Percentiles rank a stretch among this genome's conserved stretches.
These are phyloP conservation scores for Otocyon megalotis DNA, from an alignment of 2,113 vertebrate genomes.

Conservation along the genomic window DNA sequence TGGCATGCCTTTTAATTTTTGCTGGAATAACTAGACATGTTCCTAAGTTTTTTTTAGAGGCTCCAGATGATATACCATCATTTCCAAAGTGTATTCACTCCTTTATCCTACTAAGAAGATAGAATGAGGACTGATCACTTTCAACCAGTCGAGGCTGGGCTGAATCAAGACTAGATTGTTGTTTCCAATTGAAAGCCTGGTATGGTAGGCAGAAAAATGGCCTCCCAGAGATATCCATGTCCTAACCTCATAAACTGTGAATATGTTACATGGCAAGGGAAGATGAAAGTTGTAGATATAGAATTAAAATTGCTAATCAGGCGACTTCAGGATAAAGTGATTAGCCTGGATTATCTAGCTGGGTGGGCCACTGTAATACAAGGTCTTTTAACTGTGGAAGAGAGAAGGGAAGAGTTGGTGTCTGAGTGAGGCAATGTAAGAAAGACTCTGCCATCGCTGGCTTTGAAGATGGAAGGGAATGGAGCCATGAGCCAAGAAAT, in stretches of 20 bases:
- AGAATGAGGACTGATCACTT: not conserved
- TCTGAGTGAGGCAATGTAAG: not conserved
- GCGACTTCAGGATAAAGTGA: not conserved
- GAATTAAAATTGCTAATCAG: conserved; percentile 7
- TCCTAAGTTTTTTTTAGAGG: not conserved
- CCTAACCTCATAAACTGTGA: not conserved
- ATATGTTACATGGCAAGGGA: not conserved
- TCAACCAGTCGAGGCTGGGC: not conserved
- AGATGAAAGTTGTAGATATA: not conserved
- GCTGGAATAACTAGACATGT: not conserved
- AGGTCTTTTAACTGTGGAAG: not conserved
- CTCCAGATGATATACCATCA: not conserved
- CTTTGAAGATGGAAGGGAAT: not conserved
- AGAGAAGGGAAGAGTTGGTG: not conserved
- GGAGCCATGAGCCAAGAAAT: not conserved
- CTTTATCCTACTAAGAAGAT: not conserved
- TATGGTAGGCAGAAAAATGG: not conserved
- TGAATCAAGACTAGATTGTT: not conserved
- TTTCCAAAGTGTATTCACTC: not conserved
- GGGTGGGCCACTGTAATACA: not conserved
- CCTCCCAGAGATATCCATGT: not conserved
- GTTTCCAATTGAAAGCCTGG: not conserved
- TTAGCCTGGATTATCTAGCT: not conserved
- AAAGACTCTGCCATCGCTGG: not conserved
- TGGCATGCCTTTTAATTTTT: not conserved